Evolutionary conservation across 2,797 vertebrate species (phyloP).

Genomic region (Tragopan temminckii): DNA sequence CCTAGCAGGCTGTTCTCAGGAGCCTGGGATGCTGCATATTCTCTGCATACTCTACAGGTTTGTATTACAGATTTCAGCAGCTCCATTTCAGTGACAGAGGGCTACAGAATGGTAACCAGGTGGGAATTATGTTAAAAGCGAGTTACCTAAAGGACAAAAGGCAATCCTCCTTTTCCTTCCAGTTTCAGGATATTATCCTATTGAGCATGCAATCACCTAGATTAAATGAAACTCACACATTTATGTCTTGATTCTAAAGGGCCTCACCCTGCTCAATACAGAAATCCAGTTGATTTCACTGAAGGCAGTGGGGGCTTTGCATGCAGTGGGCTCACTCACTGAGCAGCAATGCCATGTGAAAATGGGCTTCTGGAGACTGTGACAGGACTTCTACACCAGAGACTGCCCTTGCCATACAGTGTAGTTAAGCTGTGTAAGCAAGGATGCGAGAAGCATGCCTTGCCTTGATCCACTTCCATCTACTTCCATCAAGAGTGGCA

Average conservation of each 20-base stretch:
- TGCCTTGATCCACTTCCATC: neutral
- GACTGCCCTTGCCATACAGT: neutral
- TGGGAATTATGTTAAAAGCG: constrained; percentile 10
- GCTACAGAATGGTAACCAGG: neutral
- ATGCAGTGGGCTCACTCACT: neutral
- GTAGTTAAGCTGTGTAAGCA: neutral
- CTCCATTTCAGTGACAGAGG: constrained; percentile 21
- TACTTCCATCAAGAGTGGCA: neutral
- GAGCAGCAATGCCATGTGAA: neutral
- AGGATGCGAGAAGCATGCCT: neutral
- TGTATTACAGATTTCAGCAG: neutral
- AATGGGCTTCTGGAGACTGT: neutral
- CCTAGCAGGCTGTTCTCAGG: neutral
- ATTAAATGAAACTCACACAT: neutral
- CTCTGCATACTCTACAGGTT: neutral
- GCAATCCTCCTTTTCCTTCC: constrained; percentile 10
- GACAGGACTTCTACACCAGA: neutral
- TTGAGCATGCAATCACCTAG: constrained; percentile 21
- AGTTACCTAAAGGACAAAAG: neutral
- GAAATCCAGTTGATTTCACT: neutral
- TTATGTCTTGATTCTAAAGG: neutral
- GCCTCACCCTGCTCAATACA: neutral
- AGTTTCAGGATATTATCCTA: neutral
- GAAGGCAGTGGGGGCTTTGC: neutral
- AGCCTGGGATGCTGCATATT: neutral